Conservation (phyloP, 2,113 vertebrate species). For the Alethe castanea region DNA sequence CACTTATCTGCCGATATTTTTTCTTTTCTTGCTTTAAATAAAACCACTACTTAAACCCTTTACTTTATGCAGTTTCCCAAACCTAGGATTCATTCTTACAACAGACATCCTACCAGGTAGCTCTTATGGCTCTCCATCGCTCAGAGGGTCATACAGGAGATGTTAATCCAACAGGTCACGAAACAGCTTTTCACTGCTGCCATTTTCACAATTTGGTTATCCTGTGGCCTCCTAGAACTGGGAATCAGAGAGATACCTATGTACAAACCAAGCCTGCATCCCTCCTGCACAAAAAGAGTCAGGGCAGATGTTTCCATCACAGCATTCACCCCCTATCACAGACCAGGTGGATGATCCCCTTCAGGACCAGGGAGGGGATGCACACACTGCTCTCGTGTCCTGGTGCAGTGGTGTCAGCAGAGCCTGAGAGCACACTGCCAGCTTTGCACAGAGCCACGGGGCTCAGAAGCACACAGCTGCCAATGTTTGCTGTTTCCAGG, state of each 20-base stretch:
- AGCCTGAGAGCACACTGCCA: background rate
- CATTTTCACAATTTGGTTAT: background rate
- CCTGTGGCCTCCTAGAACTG: background rate
- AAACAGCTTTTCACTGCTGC: background rate
- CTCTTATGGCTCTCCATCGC: background rate
- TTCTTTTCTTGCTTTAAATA: background rate
- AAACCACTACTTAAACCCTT: background rate
- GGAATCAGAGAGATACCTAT: background rate
- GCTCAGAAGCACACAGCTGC: background rate
- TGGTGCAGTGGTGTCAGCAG: background rate
- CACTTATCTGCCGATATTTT: background rate
- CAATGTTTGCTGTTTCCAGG: background rate
- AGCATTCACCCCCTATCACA: fast-evolving
- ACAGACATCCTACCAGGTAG: background rate
- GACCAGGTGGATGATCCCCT: background rate
- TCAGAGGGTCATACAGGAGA: background rate
- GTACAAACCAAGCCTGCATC: background rate
- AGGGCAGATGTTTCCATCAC: background rate
- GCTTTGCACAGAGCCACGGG: background rate
- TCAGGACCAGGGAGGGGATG: background rate
- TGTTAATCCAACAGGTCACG: background rate
- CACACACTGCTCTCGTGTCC: fast-evolving
- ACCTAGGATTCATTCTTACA: background rate
- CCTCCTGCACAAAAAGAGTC: background rate
- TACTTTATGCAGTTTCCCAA: background rate